Evolutionary conservation across 2,888 invertebrate species (phyloP), one percentile per base, ranked within the genome.

Genomic region (Cantharis rustica): DNA sequence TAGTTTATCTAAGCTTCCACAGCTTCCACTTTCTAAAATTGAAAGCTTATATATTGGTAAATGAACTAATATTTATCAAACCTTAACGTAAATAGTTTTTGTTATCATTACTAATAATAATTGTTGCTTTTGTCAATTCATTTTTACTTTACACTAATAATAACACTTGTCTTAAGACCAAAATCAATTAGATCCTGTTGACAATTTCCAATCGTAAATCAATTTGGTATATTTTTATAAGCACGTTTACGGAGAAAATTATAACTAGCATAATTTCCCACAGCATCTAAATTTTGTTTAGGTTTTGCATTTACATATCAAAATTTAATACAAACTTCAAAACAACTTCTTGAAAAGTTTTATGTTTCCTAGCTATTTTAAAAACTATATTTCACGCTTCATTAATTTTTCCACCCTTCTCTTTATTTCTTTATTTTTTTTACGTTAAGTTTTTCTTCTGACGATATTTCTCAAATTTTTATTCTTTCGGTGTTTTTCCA

Each of bases 1-100:
- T 78, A 76, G 66, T 76, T 78, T 78, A 78, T 78, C 71, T 78
- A 71, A 68, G 68, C 68, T 72, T 71, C 75, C 70, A 47, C 20
- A 20, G 27, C 47, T 61, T 63, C 63, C 23, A 66, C 66, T 69
- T 77, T 17, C 69, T 71, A 68, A 77, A 71, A 77, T 73, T 74
- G 66, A 74, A 68, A 66, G 61, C 17, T 73, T 73, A 76, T 16
- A 68, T 68, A 27, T 27, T 47, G 61, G 26, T 15, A 69, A 73
- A 69, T 73, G 26, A 69, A 73, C 69, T 73, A 73, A 73, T 68
- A 31, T 31, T 72, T 27, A 64, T 72, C 72, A 66, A 23, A 72
- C 66, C 66, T 23, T 15, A 64, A 66, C 47, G 47, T 47, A 47
- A 47, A 47, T 47, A 47, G 47, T 47, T 47, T 47, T 70, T 70